phyloP scores from a whole-genome alignment of 2,888 invertebrate species.

The Noctua pronuba region DNA sequence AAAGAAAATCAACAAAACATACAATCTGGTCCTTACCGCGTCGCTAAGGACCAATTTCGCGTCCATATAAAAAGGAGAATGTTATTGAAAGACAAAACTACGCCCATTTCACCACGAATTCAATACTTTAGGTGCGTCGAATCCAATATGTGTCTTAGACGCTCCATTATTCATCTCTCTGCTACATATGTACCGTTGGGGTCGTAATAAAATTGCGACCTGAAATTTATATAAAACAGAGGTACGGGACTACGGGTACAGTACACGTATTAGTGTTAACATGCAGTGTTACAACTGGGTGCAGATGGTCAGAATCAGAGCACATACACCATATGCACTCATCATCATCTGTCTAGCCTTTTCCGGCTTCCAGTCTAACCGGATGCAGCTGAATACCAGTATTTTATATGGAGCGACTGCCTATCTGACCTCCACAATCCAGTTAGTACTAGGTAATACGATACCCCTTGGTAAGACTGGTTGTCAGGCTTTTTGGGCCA shows the following conservation, averaged over 20 bases:
- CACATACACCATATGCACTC: neutral
- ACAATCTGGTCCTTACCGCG: conserved; percentile 35
- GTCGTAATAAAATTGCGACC: conserved; percentile 70
- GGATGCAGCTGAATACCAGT: too few relatives aligned
- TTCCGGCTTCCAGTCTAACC: too few relatives aligned
- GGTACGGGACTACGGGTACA: conserved; percentile 48
- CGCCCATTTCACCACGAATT: conserved; percentile 58
- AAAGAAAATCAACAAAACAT: conserved; percentile 44
- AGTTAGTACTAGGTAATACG: too few relatives aligned
- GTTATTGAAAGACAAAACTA: conserved; percentile 69
- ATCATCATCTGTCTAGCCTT: too few relatives aligned
- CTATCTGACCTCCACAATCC: too few relatives aligned
- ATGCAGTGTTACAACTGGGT: neutral
- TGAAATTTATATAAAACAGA: conserved; percentile 72
- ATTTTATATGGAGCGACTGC: too few relatives aligned
- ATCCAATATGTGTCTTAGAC: conserved; percentile 77
- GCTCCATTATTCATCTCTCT: conserved; percentile 81
- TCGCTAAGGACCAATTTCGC: conserved; percentile 44
- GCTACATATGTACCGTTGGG: conserved; percentile 72
- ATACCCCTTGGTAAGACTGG: too few relatives aligned
- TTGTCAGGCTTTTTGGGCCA: too few relatives aligned
- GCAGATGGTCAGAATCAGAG: neutral
- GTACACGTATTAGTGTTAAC: neutral
- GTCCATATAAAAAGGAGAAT: conserved; percentile 56
- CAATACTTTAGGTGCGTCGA: conserved; percentile 71